A percentile compares a stretch with the other conserved stretches of the same genome.
Conservation (phyloP, 2,113 vertebrate genomes). For the Macrotus californicus region DNA sequence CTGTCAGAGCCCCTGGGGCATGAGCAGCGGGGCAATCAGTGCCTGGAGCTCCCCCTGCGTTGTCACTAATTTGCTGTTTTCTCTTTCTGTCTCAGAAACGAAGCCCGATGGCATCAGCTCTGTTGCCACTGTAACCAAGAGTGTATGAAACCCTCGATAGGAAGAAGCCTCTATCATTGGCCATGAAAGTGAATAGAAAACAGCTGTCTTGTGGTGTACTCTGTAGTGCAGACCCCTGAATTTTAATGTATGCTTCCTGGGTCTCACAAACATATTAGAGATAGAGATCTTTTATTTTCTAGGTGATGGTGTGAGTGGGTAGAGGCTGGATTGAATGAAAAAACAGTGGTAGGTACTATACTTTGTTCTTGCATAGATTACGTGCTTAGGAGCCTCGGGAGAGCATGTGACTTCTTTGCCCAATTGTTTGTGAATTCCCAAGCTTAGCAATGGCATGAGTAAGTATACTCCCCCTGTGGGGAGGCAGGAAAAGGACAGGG, state of each 20-base stretch:
- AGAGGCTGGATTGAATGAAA: neutral
- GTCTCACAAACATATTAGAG: neutral
- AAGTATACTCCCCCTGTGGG: accelerated
- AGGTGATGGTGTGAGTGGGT: neutral
- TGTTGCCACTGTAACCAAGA: neutral
- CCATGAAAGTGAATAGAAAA: neutral
- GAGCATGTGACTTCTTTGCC: neutral
- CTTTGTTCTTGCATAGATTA: neutral
- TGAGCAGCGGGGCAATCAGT: neutral
- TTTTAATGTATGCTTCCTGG: neutral
- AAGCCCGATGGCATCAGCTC: too few relatives aligned
- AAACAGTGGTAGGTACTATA: neutral
- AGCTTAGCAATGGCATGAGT: neutral
- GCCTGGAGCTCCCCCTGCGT: neutral
- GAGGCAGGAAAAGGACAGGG: neutral
- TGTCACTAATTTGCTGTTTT: neutral
- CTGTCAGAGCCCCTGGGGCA: neutral
- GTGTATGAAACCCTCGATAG: neutral
- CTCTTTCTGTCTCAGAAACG: neutral
- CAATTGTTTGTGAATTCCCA: neutral
- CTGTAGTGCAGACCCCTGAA: neutral
- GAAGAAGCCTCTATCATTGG: neutral
- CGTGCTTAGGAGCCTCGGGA: neutral
- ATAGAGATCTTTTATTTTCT: neutral
- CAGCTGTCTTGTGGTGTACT: accelerated